Evolutionary conservation across 2,113 vertebrate species (phyloP), one percentile per base, ranked within the genome.

Genomic region (Acanthisitta chloris): DNA sequence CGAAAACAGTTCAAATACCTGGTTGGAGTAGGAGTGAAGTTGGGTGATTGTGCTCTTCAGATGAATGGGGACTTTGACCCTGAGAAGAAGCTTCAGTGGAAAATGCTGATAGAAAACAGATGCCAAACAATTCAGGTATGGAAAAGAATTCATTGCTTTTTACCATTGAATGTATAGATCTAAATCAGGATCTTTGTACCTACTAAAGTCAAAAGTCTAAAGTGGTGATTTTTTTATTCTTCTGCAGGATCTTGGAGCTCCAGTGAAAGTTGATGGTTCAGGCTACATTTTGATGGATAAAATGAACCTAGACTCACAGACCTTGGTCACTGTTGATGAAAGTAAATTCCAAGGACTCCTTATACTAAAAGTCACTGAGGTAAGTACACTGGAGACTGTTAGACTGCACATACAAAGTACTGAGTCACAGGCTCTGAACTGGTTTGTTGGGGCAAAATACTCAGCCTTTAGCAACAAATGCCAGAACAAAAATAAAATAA

Each of bases 61-160:
- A 94, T 97, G 81, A 96, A 92, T 0, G 98, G 97, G 19, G 94
- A 91, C 69, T 96, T 98, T 14, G 79, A 97, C 67, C 92, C 96
- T 38, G 94, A 96, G 46, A 90, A 95, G 34, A 98, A 94, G 80
- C 96, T 98, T 73, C 98, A 97, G 82, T 98, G 98, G 97, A 95
- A 95, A 54, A 89, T 98, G 62, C 54, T 96, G 73, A 79, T 98
- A 52, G 94, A 98, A 96, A 98, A 98, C 92, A 98, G 98, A 94
- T 98, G 98, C 74, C 96, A 97, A 67, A 34, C 69, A 34, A 78
- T 98, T 78, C 97, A 98, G 98, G 98, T 98, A 94, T n/a, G 40
- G 10, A 18, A 42, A 90, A 26, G 26, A n/a, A 5, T 55, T 29
- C 40, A 20, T 55, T 81, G 6, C 36, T 71, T 73, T 80, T 73